phyloP scores from a whole-genome alignment of 2,888 invertebrate species.

The Eupithecia pulchellata region DNA sequence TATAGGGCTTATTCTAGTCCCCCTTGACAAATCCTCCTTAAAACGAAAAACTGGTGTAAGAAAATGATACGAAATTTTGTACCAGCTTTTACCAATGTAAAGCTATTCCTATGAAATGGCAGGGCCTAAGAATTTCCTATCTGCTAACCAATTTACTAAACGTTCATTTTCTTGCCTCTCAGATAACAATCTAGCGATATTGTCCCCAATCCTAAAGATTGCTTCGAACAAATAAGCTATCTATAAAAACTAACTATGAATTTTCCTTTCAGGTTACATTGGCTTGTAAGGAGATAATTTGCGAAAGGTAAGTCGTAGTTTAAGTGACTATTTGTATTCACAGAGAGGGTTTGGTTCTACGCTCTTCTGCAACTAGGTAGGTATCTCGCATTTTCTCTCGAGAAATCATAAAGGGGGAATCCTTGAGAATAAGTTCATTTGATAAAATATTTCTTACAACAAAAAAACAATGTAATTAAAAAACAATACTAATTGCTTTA shows the following conservation, averaged over 20 bases:
- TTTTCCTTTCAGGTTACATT: slow-evolving; percentile 77
- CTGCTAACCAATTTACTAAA: slow-evolving; percentile 47
- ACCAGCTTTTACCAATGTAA: not conserved
- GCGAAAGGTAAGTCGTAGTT: slow-evolving; percentile 72
- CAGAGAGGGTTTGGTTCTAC: slow-evolving; percentile 51
- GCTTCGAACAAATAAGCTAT: slow-evolving; percentile 61
- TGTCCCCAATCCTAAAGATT: slow-evolving; percentile 52
- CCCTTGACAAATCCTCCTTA: too few species aligned
- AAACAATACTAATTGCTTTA: too few species aligned
- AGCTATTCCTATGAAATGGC: slow-evolving; percentile 17
- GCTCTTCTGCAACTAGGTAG: slow-evolving; percentile 16
- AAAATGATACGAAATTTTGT: not conserved
- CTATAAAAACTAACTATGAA: slow-evolving; percentile 53
- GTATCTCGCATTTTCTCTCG: not conserved
- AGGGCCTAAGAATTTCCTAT: slow-evolving; percentile 30
- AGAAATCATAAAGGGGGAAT: not conserved
- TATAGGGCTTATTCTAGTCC: too few species aligned
- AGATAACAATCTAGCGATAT: slow-evolving; percentile 50
- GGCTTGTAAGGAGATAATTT: slow-evolving; percentile 75
- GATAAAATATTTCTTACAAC: not conserved
- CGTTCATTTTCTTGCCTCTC: slow-evolving; percentile 41
- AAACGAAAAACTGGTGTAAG: too few species aligned
- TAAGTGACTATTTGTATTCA: slow-evolving; percentile 76
- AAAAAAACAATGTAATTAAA: not conserved
- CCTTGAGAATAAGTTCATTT: not conserved